Conservation (phyloP, 2,888 invertebrate genomes). For the Xestia ashworthii region DNA sequence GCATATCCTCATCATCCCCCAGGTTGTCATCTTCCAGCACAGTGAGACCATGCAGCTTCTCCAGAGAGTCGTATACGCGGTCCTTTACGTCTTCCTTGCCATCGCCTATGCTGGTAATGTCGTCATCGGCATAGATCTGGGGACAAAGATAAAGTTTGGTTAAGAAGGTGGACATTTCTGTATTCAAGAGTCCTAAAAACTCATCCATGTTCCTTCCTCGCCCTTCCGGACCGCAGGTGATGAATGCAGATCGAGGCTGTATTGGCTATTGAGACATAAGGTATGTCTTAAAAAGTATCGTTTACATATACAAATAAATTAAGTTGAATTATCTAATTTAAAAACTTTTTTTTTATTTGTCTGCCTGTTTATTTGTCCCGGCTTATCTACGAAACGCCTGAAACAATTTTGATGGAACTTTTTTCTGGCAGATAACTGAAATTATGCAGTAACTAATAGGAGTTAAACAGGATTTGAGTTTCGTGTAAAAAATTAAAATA, state of each 20-base stretch:
- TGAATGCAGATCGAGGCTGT: background rate
- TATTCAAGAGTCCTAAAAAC: background rate
- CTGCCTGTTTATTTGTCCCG: no score
- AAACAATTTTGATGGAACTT: no score
- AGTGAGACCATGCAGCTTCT: constrained; percentile 83
- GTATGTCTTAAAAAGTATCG: background rate
- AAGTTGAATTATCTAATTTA: no score
- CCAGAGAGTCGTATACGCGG: constrained; percentile 73
- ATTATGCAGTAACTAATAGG: no score
- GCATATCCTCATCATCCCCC: constrained; percentile 81
- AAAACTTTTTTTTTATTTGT: no score
- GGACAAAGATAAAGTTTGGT: constrained; percentile 43
- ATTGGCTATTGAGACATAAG: background rate
- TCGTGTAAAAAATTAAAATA: no score
- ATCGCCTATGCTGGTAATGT: constrained; percentile 73
- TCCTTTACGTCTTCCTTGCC: constrained; percentile 66
- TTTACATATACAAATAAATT: no score
- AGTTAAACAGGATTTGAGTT: no score
- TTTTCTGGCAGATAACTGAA: no score
- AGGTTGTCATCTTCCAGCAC: constrained; percentile 83
- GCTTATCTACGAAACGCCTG: no score
- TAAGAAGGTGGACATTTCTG: background rate
- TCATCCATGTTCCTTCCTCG: no score
- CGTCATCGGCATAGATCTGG: constrained; percentile 86
- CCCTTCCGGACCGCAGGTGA: no score